phyloP scores from a whole-genome alignment of 2,113 vertebrate species.

The Cinclus cinclus region DNA sequence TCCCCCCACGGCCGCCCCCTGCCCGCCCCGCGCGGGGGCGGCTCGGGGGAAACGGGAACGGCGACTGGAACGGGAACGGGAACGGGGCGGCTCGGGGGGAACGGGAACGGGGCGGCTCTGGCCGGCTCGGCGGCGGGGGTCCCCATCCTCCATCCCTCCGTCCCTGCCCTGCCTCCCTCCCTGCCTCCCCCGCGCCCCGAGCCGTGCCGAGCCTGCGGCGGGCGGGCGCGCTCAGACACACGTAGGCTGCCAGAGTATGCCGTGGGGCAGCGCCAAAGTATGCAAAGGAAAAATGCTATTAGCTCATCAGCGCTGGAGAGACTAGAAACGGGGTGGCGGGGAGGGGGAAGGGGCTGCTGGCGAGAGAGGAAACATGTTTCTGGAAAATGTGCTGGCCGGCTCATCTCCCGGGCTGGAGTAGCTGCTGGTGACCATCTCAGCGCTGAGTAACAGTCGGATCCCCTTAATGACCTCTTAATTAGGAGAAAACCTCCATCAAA shows the following conservation, averaged over 20 bases:
- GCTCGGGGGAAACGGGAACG: no score
- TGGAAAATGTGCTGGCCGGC: conserved; percentile 63
- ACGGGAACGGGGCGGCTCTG: no score
- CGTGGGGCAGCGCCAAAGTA: conserved; percentile 73
- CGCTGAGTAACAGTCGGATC: conserved; percentile 51
- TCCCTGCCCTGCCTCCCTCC: neutral
- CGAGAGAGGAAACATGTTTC: conserved; percentile 47
- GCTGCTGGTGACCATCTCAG: conserved; percentile 27
- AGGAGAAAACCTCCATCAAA: conserved; percentile 69
- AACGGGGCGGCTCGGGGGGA: no score
- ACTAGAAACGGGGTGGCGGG: conserved; percentile 51
- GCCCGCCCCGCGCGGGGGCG: neutral
- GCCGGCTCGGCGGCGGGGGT: no score
- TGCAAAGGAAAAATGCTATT: conserved; percentile 80
- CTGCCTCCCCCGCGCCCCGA: neutral
- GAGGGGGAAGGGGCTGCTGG: conserved; percentile 60
- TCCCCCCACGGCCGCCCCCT: conserved; percentile 21
- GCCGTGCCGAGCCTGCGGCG: conserved; percentile 62
- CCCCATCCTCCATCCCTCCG: neutral
- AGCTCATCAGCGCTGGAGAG: conserved; percentile 73
- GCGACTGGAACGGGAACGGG: no score
- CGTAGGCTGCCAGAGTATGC: conserved; percentile 77
- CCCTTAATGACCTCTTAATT: conserved; percentile 53
- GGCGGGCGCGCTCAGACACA: conserved; percentile 73
- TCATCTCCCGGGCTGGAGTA: neutral